Percentiles rank a stretch among this genome's conserved stretches.
Evolutionary conservation across 2,888 invertebrate genomes (phyloP).

Genomic region (Myopa testacea): DNA sequence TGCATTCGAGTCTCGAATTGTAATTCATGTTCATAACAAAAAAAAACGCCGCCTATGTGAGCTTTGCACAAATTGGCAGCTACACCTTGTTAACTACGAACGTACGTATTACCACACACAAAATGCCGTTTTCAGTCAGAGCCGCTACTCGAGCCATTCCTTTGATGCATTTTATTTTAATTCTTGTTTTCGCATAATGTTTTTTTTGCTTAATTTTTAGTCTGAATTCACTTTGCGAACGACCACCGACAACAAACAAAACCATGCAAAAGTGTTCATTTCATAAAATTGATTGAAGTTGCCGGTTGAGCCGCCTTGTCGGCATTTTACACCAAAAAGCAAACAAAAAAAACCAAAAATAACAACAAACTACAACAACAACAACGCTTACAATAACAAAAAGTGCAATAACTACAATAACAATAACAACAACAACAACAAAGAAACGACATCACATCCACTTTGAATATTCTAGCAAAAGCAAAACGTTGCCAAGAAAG

Average conservation of each 20-base stretch:
- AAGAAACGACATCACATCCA: neutral
- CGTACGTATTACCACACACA: too few relatives aligned
- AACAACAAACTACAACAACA: neutral
- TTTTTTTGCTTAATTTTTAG: neutral
- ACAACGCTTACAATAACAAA: neutral
- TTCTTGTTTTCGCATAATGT: neutral
- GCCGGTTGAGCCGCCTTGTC: conserved; percentile 49
- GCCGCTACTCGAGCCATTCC: too few relatives aligned
- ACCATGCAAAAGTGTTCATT: conserved; percentile 14
- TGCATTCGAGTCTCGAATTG: too few relatives aligned
- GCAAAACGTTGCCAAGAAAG: conserved; percentile 8
- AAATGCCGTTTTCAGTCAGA: too few relatives aligned
- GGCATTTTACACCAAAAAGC: conserved; percentile 1
- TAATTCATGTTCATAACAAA: too few relatives aligned
- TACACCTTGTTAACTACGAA: too few relatives aligned
- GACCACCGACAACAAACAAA: conserved; percentile 19
- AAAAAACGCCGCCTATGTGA: too few relatives aligned
- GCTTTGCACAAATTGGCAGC: too few relatives aligned
- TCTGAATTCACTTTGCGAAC: neutral
- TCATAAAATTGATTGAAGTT: conserved; percentile 51
- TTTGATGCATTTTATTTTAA: neutral
- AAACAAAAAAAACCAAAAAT: neutral
- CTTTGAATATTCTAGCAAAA: conserved; percentile 10
- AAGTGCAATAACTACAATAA: neutral
- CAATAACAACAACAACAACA: neutral